These are phyloP conservation scores for Tachina lurida DNA, from an alignment of 2,888 invertebrate species.

Conservation along the genomic window DNA sequence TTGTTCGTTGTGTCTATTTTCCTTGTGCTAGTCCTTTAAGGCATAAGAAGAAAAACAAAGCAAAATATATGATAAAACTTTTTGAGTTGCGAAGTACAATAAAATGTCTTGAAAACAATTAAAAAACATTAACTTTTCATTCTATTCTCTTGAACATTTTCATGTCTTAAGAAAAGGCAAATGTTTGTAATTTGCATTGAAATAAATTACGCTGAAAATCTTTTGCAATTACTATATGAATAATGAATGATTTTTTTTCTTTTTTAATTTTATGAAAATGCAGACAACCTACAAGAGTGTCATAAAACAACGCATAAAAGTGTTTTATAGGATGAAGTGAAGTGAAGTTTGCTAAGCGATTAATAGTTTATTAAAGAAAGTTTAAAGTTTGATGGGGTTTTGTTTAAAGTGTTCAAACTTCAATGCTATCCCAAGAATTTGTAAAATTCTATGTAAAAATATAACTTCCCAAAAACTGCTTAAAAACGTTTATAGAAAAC, in stretches of 20 bases:
- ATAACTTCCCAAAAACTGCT: no score
- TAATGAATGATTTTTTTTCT: conserved; percentile 13
- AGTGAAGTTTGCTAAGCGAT: background rate
- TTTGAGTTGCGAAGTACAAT: conserved; percentile 5
- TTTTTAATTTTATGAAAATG: background rate
- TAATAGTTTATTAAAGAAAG: background rate
- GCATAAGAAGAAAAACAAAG: background rate
- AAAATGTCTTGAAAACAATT: conserved; percentile 53
- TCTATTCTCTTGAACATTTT: conserved; percentile 1
- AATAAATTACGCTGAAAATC: conserved; percentile 59
- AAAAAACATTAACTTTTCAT: conserved; percentile 49
- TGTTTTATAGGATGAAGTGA: background rate
- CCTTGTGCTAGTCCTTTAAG: conserved; percentile 13
- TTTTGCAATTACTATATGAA: background rate
- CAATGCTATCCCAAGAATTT: no score
- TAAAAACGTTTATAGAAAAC: no score
- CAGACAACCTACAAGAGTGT: background rate
- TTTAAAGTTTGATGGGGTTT: no score
- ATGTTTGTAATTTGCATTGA: conserved; percentile 28
- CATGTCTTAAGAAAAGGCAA: conserved; percentile 10
- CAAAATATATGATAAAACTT: conserved; percentile 45
- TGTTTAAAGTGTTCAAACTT: no score
- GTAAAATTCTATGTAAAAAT: no score
- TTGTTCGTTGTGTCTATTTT: conserved; percentile 23
- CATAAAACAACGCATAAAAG: background rate